These are phyloP conservation scores for Frankliniella intonsa DNA, from an alignment of 2,888 invertebrate species.

Conservation along the genomic window DNA sequence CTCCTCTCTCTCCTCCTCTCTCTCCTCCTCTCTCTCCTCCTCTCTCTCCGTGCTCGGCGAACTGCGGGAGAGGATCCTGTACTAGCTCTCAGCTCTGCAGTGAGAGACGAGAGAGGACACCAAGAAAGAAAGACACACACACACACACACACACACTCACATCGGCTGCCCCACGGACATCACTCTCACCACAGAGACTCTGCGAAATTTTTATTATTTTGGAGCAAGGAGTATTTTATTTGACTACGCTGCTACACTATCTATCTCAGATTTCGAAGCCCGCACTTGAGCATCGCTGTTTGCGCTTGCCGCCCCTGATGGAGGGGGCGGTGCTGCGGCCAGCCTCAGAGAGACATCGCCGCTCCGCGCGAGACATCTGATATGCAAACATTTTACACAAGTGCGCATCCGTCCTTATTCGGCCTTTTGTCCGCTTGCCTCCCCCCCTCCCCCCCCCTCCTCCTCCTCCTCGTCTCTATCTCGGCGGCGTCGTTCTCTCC, in stretches of 20 bases:
- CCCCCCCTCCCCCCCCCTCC: neutral
- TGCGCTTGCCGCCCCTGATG: neutral
- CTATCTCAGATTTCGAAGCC: no score
- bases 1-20: neutral
- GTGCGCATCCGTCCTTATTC: neutral
- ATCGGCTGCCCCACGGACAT: no score
- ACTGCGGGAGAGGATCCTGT: no score
- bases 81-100: no score
- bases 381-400: constrained; percentile 6
- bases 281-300: neutral
- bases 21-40: neutral
- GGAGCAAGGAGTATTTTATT: no score
- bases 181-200: no score
- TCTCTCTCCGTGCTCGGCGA: neutral
- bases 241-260: no score
- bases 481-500: neutral
- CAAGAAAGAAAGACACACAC: no score
- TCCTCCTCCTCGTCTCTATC: neutral
- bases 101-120: no score
- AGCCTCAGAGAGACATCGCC: neutral
- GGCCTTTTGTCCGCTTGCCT: neutral
- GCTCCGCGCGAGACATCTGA: neutral
- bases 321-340: neutral
- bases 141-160: no score
- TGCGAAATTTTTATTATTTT: no score